phyloP scores from a whole-genome alignment of 2,888 invertebrate species.

The Polydrusus pterygomalis region DNA sequence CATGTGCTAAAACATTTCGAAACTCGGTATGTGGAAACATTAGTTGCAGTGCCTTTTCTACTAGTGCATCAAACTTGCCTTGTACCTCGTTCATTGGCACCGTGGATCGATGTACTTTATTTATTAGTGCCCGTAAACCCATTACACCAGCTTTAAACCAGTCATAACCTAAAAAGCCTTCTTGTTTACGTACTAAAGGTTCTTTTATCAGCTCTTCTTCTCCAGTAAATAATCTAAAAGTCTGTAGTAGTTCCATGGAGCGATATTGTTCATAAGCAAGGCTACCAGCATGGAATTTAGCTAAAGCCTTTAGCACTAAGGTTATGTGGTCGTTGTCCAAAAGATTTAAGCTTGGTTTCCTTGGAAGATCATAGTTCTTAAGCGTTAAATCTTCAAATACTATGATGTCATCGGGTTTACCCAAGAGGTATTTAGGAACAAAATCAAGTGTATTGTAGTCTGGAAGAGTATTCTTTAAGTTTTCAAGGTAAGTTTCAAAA shows the following conservation, averaged over 20 bases:
- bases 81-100: conserved; percentile 36
- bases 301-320: conserved; percentile 46
- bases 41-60: conserved; percentile 43
- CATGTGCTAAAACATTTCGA: conserved; percentile 50
- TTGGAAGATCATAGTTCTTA: conserved; percentile 46
- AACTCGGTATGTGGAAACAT: conserved; percentile 49
- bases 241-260: conserved; percentile 35
- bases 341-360: conserved; percentile 42
- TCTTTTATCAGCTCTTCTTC: conserved; percentile 45
- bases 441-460: conserved; percentile 35
- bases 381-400: conserved; percentile 54
- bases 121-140: conserved; percentile 43
- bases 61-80: conserved; percentile 42
- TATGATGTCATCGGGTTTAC: conserved; percentile 43
- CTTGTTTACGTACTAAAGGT: conserved; percentile 44
- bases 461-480: conserved; percentile 37
- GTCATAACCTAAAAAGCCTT: conserved; percentile 48
- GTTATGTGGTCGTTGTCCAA: conserved; percentile 50
- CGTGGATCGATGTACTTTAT: conserved; percentile 24
- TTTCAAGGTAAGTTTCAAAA: conserved; percentile 40
- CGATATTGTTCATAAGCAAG: conserved; percentile 55
- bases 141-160: conserved; percentile 47
- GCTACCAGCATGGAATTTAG: conserved; percentile 53
- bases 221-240: conserved; percentile 47
- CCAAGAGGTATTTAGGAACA: conserved; percentile 43